phyloP scores from a whole-genome alignment of 1,140 invertebrate genomes.

The Agrypnia vestita region DNA sequence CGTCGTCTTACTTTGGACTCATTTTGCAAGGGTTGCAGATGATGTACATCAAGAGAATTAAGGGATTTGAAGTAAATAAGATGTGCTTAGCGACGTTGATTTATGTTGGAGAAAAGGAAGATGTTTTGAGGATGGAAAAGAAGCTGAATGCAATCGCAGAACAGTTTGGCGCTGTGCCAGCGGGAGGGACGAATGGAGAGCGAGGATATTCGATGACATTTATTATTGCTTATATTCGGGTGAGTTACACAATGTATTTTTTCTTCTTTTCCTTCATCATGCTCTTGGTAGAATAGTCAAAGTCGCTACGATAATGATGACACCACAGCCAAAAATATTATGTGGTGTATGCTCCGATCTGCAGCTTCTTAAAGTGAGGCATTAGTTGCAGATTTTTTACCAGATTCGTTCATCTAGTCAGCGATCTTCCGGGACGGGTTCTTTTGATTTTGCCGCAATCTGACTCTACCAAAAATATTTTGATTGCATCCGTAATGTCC shows the following conservation, averaged over 20 bases:
- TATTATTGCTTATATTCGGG: conserved; percentile 83
- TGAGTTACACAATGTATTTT: conserved; percentile 64
- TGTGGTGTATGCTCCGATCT: too few species aligned
- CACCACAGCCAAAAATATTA: too few species aligned
- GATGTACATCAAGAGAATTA: conserved; percentile 79
- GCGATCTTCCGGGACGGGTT: too few species aligned
- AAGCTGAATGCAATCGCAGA: conserved; percentile 77
- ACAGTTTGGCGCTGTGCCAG: conserved; percentile 73
- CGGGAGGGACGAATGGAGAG: conserved; percentile 81
- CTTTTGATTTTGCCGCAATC: too few species aligned
- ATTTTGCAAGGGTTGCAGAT: conserved; percentile 77
- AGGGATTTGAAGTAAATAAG: conserved; percentile 77
- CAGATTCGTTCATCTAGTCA: too few species aligned
- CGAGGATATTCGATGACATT: conserved; percentile 84
- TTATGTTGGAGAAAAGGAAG: conserved; percentile 77
- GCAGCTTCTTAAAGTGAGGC: too few species aligned
- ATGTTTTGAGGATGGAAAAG: conserved; percentile 77
- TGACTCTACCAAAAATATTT: too few species aligned
- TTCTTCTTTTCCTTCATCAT: too few species aligned
- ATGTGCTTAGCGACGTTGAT: conserved; percentile 81
- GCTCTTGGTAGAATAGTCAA: too few species aligned
- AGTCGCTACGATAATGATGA: too few species aligned
- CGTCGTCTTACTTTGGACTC: conserved; percentile 67
- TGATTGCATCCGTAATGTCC: too few species aligned
- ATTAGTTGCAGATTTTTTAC: too few species aligned